Percentiles rank a stretch among this genome's conserved stretches.
These are phyloP conservation scores for Gila robusta DNA, from an alignment of 2,797 vertebrate genomes.

Conservation along the genomic window DNA sequence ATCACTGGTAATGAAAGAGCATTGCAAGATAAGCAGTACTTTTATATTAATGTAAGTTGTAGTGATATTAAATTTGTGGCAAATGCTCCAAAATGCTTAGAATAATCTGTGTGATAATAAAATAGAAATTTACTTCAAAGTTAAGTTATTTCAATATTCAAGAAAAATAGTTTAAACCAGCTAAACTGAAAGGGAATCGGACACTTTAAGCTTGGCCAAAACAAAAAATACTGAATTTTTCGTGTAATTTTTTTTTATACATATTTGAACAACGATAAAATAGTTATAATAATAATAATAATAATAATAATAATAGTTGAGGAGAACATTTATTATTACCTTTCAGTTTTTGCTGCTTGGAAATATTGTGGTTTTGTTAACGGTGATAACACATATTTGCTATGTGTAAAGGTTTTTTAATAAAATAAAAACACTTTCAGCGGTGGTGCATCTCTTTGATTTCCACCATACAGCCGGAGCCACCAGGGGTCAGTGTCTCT, in stretches of 20 bases:
- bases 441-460: background rate
- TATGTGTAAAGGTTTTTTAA: too few species aligned
- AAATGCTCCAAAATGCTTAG: background rate
- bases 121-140: background rate
- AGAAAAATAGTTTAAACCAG: background rate
- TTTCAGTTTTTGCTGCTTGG: background rate
- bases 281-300: background rate
- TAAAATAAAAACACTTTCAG: too few species aligned
- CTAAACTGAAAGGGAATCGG: background rate
- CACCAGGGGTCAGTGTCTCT: slow-evolving; percentile 26
- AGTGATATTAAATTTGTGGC: background rate
- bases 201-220: background rate
- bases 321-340: too few species aligned
- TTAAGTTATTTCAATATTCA: background rate
- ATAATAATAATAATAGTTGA: too few species aligned
- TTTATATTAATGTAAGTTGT: background rate
- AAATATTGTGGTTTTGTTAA: too few species aligned
- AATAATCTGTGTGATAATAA: background rate
- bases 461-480: background rate
- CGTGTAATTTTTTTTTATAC: background rate
- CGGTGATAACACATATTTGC: too few species aligned
- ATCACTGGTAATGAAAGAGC: background rate
- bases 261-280: background rate
- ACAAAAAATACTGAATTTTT: background rate
- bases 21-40: background rate